Evolutionary conservation across 1,140 invertebrate species (phyloP).

Genomic region (Leguminivora glycinivorella): DNA sequence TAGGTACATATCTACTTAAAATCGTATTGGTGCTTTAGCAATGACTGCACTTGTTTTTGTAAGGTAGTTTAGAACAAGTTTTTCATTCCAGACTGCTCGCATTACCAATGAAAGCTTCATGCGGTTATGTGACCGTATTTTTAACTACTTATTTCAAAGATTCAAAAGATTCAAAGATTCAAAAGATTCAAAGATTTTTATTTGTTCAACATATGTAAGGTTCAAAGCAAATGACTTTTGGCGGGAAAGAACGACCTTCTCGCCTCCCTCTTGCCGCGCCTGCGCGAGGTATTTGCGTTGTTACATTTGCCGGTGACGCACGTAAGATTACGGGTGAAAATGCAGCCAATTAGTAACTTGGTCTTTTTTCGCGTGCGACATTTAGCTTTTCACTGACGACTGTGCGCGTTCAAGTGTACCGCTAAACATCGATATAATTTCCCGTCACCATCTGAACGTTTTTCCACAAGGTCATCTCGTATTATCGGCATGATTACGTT

Average conservation of each 20-base stretch:
- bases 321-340: not conserved
- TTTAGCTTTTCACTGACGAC: not conserved
- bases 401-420: not conserved
- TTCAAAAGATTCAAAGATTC: too few relatives aligned
- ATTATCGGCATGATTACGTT: not conserved
- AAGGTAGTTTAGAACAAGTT: too few relatives aligned
- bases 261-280: not conserved
- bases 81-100: too few relatives aligned
- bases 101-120: too few relatives aligned
- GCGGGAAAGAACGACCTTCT: not conserved
- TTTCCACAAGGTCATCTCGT: not conserved
- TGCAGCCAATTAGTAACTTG: conserved; percentile 6
- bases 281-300: conserved; percentile 11
- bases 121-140: too few relatives aligned
- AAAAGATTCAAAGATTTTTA: too few relatives aligned
- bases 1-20: too few relatives aligned
- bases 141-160: too few relatives aligned
- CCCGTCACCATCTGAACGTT: not conserved
- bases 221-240: not conserved
- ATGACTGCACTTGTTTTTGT: too few relatives aligned
- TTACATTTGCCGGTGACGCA: not conserved
- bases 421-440: not conserved
- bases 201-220: too few relatives aligned
- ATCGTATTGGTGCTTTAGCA: too few relatives aligned
- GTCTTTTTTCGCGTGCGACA: not conserved